phyloP scores from a whole-genome alignment of 2,888 invertebrate genomes.

The Gasteruption jaculator region DNA sequence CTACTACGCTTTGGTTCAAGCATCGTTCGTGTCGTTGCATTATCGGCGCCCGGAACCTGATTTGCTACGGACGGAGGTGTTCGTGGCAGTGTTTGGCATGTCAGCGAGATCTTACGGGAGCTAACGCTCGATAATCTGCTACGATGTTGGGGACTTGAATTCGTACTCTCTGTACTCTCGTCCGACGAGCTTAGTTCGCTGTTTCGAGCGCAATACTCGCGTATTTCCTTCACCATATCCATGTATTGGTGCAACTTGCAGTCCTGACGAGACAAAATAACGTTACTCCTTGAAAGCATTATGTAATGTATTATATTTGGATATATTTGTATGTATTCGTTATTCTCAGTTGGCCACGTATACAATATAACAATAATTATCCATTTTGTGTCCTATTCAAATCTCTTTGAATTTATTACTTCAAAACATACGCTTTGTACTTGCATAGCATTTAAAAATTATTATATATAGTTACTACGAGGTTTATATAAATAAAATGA shows the following conservation, averaged over 20 bases:
- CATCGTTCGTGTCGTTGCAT: conserved; percentile 33
- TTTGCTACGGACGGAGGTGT: conserved; percentile 31
- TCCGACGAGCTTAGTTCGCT: conserved; percentile 32
- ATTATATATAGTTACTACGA: too few relatives aligned
- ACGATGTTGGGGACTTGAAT: conserved; percentile 40
- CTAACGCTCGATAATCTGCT: conserved; percentile 43
- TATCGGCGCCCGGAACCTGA: conserved; percentile 27
- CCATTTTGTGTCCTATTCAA: too few relatives aligned
- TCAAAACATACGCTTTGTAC: too few relatives aligned
- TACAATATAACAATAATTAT: too few relatives aligned
- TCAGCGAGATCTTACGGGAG: conserved; percentile 68
- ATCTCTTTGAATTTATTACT: too few relatives aligned
- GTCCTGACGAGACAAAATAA: conserved; percentile 29
- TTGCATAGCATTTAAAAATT: too few relatives aligned
- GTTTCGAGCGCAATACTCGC: conserved; percentile 60
- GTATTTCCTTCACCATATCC: conserved; percentile 56
- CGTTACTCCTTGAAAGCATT: background rate
- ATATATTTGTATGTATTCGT: too few relatives aligned
- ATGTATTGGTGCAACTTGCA: conserved; percentile 44
- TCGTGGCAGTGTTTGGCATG: conserved; percentile 59
- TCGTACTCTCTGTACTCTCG: conserved; percentile 38
- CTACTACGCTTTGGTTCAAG: conserved; percentile 48
- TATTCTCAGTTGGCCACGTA: too few relatives aligned
- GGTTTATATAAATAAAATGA: too few relatives aligned
- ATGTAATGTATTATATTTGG: background rate